Evolutionary conservation across 2,888 invertebrate species (phyloP), one percentile per base, ranked within the genome.

Genomic region (Acrobeloides nanus): DNA sequence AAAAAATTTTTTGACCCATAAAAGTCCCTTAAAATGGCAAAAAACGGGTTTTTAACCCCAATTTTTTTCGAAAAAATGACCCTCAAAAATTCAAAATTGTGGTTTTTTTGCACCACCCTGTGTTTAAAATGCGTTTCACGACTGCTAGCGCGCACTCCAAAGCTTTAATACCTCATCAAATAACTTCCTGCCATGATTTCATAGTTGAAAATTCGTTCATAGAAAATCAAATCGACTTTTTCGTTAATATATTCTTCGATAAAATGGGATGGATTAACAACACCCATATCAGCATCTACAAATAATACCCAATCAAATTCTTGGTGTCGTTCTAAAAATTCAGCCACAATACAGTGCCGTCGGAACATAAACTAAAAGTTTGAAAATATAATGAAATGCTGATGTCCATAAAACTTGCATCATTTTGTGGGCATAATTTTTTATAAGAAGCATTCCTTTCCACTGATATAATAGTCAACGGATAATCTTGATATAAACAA

Each of bases 131-230:
- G n/a, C n/a, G n/a, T n/a, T n/a, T n/a, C n/a, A n/a, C n/a, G n/a
- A n/a, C n/a, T n/a, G n/a, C n/a, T n/a, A n/a, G n/a, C n/a, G n/a
- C n/a, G n/a, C n/a, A n/a, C n/a, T n/a, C n/a, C n/a, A n/a, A n/a
- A n/a, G n/a, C n/a, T n/a, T n/a, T n/a, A n/a, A n/a, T n/a, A 48
- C 48, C 25, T 45, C 7, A 46, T 57, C 15, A 68, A 27, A 43
- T 65, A 65, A 17, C 52, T 51, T 10, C 70, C 70, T 1, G 70
- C 69, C 64, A 69, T 68, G 34, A 70, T 53, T 48, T 70, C 70
- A 6, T 61, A 61, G 42, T 68, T 66, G 60, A 65, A 66, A 24
- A 69, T 59, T 4, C 70, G 55, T 23, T 67, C 57, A 41, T 68
- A 70, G 55, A 70, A 66, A 23, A 68, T 54, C 15, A 67, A 37